phyloP scores from a whole-genome alignment of 2,888 invertebrate species.

The Lypha dubia region DNA sequence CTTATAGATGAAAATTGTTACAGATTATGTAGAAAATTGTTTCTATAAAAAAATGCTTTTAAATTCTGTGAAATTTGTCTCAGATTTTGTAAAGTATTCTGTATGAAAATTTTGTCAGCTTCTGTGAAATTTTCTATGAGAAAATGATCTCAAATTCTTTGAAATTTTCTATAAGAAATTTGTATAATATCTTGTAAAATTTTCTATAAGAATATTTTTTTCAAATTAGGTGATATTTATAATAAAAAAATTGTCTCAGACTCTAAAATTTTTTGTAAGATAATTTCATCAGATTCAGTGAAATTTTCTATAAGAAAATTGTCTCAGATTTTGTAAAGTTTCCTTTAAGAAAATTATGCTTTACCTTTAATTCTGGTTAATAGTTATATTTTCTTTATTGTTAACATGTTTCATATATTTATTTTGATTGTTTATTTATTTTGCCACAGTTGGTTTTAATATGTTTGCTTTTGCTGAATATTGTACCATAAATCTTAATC shows the following conservation, averaged over 20 bases:
- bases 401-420: neutral
- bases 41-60: too few species aligned
- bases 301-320: neutral
- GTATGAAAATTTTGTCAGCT: neutral
- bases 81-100: too few species aligned
- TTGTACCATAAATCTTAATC: slow-evolving; percentile 15
- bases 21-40: too few species aligned
- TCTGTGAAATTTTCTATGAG: neutral
- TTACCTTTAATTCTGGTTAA: too few species aligned
- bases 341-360: neutral
- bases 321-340: neutral
- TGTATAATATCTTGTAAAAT: too few species aligned
- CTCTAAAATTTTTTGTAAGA: neutral
- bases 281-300: neutral
- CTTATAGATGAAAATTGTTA: too few species aligned
- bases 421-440: neutral
- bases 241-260: neutral
- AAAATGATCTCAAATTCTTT: too few species aligned
- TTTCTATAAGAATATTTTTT: too few species aligned
- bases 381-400: too few species aligned
- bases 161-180: too few species aligned
- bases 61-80: too few species aligned
- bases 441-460: neutral
- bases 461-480: neutral
- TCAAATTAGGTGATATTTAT: too few species aligned